A percentile compares a stretch with the other conserved stretches of the same genome.
Evolutionary conservation across 2,113 vertebrate species (phyloP).

Genomic region (Nicator chloris): DNA sequence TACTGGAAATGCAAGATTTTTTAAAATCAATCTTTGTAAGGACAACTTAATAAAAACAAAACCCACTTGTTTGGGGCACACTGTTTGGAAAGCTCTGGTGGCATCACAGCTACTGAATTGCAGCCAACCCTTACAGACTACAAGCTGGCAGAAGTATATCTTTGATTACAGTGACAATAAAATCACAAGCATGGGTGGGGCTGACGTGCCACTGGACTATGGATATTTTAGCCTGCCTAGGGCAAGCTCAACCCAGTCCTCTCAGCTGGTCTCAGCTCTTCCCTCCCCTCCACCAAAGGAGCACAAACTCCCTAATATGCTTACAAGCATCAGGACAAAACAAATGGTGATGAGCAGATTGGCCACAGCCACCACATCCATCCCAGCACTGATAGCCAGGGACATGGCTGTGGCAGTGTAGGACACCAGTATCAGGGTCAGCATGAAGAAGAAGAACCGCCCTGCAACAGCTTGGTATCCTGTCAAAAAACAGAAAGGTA

Average conservation of each 20-base stretch:
- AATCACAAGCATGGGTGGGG: background rate
- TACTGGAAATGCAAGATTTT: background rate
- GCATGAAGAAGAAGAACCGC: constrained; percentile 61
- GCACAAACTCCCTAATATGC: background rate
- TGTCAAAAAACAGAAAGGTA: background rate
- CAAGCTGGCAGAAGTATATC: background rate
- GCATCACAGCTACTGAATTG: background rate
- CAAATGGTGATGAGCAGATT: constrained; percentile 64
- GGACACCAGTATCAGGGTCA: constrained; percentile 50
- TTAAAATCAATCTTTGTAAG: background rate
- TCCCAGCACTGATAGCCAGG: constrained; percentile 67
- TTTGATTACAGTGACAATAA: background rate
- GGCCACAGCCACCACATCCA: constrained; percentile 62
- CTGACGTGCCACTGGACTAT: background rate
- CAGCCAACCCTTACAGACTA: background rate
- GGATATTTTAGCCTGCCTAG: background rate
- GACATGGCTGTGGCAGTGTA: constrained; percentile 65
- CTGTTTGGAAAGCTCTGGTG: background rate
- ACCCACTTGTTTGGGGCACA: background rate
- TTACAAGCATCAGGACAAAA: constrained; percentile 71
- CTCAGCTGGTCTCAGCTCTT: background rate
- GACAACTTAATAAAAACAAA: background rate
- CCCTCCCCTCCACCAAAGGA: background rate
- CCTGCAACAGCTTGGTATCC: constrained; percentile 48
- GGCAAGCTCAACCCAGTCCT: background rate